Evolutionary conservation across 2,113 vertebrate genomes (phyloP), one percentile per base, ranked within the genome.

Genomic region (Vicugna pacos): DNA sequence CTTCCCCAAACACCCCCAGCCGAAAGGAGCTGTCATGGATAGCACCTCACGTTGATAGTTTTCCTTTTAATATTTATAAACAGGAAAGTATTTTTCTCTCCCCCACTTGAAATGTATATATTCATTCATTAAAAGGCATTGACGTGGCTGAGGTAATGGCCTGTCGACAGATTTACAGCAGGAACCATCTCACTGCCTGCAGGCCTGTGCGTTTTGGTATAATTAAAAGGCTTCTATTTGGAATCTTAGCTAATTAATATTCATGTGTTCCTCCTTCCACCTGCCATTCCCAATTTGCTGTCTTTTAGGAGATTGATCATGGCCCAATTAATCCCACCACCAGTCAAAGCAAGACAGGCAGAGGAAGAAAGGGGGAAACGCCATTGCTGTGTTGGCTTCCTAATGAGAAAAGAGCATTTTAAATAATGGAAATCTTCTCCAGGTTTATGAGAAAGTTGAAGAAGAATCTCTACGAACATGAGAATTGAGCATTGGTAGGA

Each of bases 211-310:
- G 73, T 97, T 96, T 97, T 98, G 98, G 98, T 96, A 96, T 97
- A 98, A 98, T 98, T 98, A 98, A 98, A 97, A 98, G 97, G 79
- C 97, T 96, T 98, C 98, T 98, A 98, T 98, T 98, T 97, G 97
- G 98, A 98, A 98, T 98, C 95, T 20, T 90, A 89, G 58, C 97
- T 98, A 98, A 98, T 98, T 98, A 98, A 98, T 98, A 98, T 98
- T 98, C 98, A 98, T 98, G 89, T 38, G 96, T 97, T 95, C 81
- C 92, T 98, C 95, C 85, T 93, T 96, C 94, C 97, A 98, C 98
- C 98, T 98, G 98, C 96, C 97, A 96, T 98, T 97, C 87, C 87
- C 28, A 22, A 26, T 58, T 98, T 98, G 96, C 97, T 98, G 96
- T 94, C 97, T 98, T 97, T 97, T 97, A 98, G 94, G 97, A 98